Base-by-base conservation (phyloP, 2,888 invertebrate species). In the Prostheceraeus crozeri region DNA sequence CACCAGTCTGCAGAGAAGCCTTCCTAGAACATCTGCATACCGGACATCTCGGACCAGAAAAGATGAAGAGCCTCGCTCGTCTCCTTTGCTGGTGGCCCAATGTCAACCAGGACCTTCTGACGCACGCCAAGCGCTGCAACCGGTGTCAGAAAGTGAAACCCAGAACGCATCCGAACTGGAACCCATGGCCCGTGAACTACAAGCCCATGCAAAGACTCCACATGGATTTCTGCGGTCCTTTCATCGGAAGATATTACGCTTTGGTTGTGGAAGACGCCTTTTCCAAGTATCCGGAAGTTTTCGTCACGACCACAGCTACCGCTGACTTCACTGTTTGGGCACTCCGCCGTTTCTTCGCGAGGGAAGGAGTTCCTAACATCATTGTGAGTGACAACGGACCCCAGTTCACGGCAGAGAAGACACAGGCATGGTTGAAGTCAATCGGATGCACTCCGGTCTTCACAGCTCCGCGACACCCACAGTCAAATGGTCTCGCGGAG, bases 311-410 rank as follows among this genome's bases (percentile, higher is more conserved):
- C 40, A 16, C 40, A 16, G 40, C 40, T 40, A 16, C 40, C n/a
- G 40, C 40, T 19, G 19, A 19, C n/a, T 40, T 40, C 19, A 16
- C 40, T 16, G 19, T 16, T 6, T 16, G 19, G 19, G 40, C 40
- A 8, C n/a, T 40, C 14, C n/a, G 40, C n/a, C n/a, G 19, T 16
- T 16, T 57, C 8, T 57, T 57, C 51, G 53, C 21, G 51, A 54
- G 19, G 11, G 16, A 16, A 19, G 19, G 27, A 16, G 40, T 40
- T 14, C 14, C 40, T 8, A 19, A n/a, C 19, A 19, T 40, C 14
- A 19, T 40, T 8, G 40, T 40, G 19, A 40, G 40, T n/a, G 40
- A 40, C 19, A 40, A 40, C 6, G 8, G 40, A 14, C n/a, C 40
- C n/a, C 40, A 40, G n/a, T 40, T 40, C 14, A 40, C 40, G 8